These are phyloP conservation scores for Parazoanthus swiftii DNA, from an alignment of 92 coral and sea anemone genomes.

Conservation along the genomic window DNA sequence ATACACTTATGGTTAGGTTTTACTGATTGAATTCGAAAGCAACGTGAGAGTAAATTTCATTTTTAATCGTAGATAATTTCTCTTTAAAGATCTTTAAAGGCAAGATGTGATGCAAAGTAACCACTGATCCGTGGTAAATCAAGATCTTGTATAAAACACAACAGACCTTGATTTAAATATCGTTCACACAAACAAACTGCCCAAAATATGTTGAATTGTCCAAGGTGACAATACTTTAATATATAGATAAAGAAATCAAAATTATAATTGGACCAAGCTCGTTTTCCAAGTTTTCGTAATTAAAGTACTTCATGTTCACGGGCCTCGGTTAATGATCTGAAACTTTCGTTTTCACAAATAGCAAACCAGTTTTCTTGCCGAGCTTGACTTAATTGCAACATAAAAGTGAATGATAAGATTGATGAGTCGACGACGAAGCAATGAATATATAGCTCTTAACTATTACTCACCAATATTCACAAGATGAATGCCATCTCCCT, in stretches of 20 bases:
- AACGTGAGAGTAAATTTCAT: not conserved
- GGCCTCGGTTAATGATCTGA: not conserved
- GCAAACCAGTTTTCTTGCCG: not conserved
- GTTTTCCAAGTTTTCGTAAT: not conserved
- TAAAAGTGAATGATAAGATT: not conserved
- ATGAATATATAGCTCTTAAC: not conserved
- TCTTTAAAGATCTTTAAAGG: too few species aligned
- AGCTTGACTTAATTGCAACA: not conserved
- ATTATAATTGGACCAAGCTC: not conserved
- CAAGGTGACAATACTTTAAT: too few species aligned
- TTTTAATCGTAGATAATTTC: not conserved
- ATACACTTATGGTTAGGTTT: not conserved
- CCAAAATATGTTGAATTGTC: not conserved
- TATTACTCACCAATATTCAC: conserved; percentile 90
- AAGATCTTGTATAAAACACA: not conserved
- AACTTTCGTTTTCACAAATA: not conserved
- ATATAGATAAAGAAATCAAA: not conserved
- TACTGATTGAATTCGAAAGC: not conserved
- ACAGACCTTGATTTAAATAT: not conserved
- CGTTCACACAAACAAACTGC: not conserved
- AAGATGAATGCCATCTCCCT: conserved; percentile 84
- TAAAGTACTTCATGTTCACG: not conserved
- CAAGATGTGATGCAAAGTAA: too few species aligned
- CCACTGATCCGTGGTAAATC: not conserved
- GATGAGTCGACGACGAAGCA: not conserved